Conservation (phyloP, 2,888 invertebrate species). For the Leptopilina myrica region DNA sequence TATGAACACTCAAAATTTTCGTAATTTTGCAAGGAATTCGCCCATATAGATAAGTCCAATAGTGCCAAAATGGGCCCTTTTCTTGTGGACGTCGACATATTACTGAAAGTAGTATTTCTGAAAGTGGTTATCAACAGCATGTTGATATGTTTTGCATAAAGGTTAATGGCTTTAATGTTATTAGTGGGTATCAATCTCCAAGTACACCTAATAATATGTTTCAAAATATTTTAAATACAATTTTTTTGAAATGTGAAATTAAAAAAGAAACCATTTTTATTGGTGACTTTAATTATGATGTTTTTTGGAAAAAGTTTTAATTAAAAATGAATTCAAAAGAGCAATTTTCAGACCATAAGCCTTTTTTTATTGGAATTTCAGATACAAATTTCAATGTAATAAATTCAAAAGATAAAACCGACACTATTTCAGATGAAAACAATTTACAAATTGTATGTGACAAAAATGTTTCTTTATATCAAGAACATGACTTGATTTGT, state of each 20-base stretch:
- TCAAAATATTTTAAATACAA: not conserved
- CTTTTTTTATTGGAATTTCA: not conserved
- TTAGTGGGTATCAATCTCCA: not conserved
- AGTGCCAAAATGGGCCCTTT: no score
- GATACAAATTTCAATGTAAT: not conserved
- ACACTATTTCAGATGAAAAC: no score
- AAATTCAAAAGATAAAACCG: no score
- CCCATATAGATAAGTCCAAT: no score
- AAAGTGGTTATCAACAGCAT: not conserved
- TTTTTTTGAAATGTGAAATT: not conserved
- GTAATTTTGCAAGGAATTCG: no score
- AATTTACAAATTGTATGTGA: no score
- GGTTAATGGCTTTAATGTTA: not conserved
- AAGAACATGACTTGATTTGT: no score
- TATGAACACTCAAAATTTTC: no score
- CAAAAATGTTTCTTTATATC: no score
- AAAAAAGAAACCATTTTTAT: not conserved
- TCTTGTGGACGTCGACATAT: no score
- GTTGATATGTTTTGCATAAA: not conserved
- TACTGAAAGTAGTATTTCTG: not conserved
- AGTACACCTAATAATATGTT: not conserved
- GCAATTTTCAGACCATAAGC: not conserved
- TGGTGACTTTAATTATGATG: not conserved
- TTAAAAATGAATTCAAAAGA: not conserved
- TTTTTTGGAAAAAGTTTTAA: not conserved